phyloP scores from a whole-genome alignment of 1,140 invertebrate species.

The Prorops nasuta region DNA sequence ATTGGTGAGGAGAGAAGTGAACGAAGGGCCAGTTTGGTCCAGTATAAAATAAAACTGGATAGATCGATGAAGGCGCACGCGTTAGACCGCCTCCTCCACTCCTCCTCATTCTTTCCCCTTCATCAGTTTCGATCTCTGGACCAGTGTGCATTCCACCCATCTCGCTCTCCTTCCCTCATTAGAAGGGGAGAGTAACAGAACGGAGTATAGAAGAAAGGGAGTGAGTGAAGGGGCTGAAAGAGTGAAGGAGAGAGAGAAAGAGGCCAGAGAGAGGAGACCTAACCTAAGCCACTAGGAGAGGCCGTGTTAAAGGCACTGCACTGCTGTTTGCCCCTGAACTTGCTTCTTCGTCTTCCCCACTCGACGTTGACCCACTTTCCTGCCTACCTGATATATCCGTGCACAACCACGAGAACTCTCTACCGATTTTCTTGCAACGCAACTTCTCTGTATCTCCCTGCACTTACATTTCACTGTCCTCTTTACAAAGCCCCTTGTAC shows the following conservation, averaged over 20 bases:
- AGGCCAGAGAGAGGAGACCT: slow-evolving; percentile 24
- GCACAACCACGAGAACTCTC: slow-evolving; percentile 18
- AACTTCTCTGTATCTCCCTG: no score
- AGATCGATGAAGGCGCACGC: slow-evolving; percentile 21
- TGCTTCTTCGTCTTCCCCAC: slow-evolving; percentile 43
- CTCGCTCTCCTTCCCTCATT: slow-evolving; percentile 1
- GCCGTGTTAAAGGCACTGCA: slow-evolving; percentile 27
- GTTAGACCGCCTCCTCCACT: slow-evolving; percentile 21
- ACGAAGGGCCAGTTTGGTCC: slow-evolving; percentile 24
- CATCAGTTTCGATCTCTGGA: no score
- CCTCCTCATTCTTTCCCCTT: slow-evolving; percentile 11
- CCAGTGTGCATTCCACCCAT: no score
- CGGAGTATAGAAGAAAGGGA: no score
- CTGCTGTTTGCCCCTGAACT: slow-evolving; percentile 51
- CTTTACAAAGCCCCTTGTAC: no score
- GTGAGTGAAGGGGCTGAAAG: slow-evolving; percentile 11
- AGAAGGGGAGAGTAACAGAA: no score
- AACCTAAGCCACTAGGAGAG: slow-evolving; percentile 35
- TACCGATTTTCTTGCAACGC: neutral
- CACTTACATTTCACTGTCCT: no score
- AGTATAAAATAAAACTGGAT: slow-evolving; percentile 29
- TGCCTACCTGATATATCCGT: slow-evolving; percentile 28
- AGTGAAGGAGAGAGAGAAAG: slow-evolving; percentile 13
- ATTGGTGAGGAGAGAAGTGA: slow-evolving; percentile 11
- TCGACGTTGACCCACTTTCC: slow-evolving; percentile 52